Evolutionary conservation across 2,113 vertebrate genomes (phyloP), one percentile per base, ranked within the genome.

Genomic region (Lasiurus borealis): DNA sequence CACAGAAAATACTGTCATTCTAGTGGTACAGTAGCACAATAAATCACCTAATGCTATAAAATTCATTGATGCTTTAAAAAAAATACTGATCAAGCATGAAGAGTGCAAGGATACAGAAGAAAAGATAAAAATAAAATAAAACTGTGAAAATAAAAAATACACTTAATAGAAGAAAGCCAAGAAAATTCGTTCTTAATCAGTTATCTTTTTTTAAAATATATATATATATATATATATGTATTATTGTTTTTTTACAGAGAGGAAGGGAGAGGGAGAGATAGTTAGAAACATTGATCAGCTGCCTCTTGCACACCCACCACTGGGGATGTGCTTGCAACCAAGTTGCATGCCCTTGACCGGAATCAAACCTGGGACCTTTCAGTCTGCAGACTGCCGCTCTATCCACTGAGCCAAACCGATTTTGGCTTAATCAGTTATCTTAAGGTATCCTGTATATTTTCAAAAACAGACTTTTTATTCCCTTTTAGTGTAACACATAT

Each of bases 1-100:
- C 40, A 93, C 68, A 84, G 15, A 84, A 73, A 94, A 77, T 92
- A 73, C 19, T 57, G 48, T 66, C 50, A 95, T 66, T 92, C 34
- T 85, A 31, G 59, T 50, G 54, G 59, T 40, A 16, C 52, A 77
- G 85, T 83, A 76, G 59, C 21, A 15, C 75, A 88, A 91, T 96
- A 94, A 94, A 95, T 95, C 36, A 88, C 36, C 40, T 23, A 90
- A 5, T 71, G 16, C 8, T 85, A 4, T 57, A 86, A 72, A 34
- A 90, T 8, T 82, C 2, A 14, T 59, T 50, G 11, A 12, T 88
- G 25, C 9, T 6, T 84, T 88, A n/a, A 19, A 64, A 52, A 83
- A 57, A 2, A 71, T 21, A 78, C 64, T 86, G 21, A 71, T 69
- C 8, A 72, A 54, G 5, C 8, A 44, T 44, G 36, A 86, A 57